A percentile compares a stretch with the other conserved stretches of the same genome.
phyloP scores from a whole-genome alignment of 2,888 invertebrate genomes.

The Cyclophora albipunctata region DNA sequence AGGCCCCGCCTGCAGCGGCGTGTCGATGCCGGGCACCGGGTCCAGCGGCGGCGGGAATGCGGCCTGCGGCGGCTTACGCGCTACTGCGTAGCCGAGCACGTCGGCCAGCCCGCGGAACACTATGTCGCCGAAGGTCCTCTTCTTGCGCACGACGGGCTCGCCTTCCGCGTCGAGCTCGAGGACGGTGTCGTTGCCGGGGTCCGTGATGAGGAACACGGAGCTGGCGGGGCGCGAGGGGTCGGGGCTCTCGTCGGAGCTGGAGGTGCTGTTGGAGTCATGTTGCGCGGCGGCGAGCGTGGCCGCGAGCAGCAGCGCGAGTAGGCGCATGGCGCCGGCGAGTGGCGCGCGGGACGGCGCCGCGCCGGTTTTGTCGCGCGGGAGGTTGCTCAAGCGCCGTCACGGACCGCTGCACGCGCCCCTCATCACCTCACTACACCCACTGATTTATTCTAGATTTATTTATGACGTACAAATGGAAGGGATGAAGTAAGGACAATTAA shows the following conservation, averaged over 20 bases:
- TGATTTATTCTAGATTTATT: too few relatives aligned
- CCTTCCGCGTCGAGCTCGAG: conserved; percentile 36
- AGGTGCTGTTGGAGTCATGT: conserved; percentile 3
- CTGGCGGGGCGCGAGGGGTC: conserved; percentile 3
- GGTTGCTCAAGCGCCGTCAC: conserved; percentile 50
- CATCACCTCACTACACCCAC: too few relatives aligned
- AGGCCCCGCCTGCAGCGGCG: conserved; percentile 44
- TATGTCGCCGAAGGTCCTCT: conserved; percentile 67
- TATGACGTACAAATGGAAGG: too few relatives aligned
- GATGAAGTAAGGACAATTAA: too few relatives aligned
- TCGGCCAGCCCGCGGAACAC: conserved; percentile 70
- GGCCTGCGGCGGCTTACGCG: conserved; percentile 48
- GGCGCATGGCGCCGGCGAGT: conserved; percentile 59
- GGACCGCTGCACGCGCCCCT: conserved; percentile 22
- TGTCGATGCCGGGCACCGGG: conserved; percentile 59
- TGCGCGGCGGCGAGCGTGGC: conserved; percentile 17
- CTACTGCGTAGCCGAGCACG: conserved; percentile 62
- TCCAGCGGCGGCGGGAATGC: conserved; percentile 62
- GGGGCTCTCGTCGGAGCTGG: conserved; percentile 7
- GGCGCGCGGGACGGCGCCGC: conserved; percentile 50
- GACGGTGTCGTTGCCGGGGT: conserved; percentile 21
- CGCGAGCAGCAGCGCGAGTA: conserved; percentile 38
- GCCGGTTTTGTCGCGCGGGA: conserved; percentile 55
- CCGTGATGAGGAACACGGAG: conserved; percentile 6
- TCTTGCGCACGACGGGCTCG: conserved; percentile 60